Evolutionary conservation across 2,888 invertebrate genomes (phyloP).

Genomic region (Carcina quercana): DNA sequence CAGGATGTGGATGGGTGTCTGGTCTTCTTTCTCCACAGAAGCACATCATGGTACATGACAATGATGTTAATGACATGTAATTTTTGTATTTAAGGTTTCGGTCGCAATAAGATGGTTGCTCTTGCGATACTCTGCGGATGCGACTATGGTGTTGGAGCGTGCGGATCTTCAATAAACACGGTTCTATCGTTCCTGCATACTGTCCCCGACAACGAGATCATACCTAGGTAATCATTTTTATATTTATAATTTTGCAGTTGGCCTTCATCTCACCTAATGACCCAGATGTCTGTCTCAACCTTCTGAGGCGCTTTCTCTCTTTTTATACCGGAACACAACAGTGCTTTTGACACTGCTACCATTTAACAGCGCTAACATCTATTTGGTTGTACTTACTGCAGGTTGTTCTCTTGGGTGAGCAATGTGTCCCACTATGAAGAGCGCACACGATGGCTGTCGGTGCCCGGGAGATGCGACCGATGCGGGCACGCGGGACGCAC

Average conservation of each 20-base stretch:
- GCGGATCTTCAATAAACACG: conserved; percentile 80
- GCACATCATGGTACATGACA: no score
- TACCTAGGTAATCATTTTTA: conserved; percentile 80
- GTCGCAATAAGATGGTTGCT: conserved; percentile 87
- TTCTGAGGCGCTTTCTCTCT: no score
- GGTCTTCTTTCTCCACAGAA: no score
- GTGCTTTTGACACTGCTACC: no score
- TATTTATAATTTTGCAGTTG: no score
- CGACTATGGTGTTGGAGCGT: conserved; percentile 87
- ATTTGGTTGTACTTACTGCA: no score
- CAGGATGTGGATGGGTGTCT: no score
- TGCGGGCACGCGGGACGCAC: conserved; percentile 83
- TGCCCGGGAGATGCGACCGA: conserved; percentile 78
- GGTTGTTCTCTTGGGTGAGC: conserved; percentile 78
- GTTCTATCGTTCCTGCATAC: conserved; percentile 81
- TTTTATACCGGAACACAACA: no score
- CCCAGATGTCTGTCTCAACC: no score
- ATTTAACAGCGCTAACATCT: no score
- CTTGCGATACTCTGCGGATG: conserved; percentile 90
- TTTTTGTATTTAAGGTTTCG: conserved; percentile 72
- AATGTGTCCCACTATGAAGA: conserved; percentile 71
- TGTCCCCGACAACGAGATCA: conserved; percentile 76
- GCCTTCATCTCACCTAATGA: no score
- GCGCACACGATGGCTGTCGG: conserved; percentile 65
- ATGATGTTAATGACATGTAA: no score